phyloP scores from a whole-genome alignment of 2,888 invertebrate species.

The Lycocerus yunnanus region DNA sequence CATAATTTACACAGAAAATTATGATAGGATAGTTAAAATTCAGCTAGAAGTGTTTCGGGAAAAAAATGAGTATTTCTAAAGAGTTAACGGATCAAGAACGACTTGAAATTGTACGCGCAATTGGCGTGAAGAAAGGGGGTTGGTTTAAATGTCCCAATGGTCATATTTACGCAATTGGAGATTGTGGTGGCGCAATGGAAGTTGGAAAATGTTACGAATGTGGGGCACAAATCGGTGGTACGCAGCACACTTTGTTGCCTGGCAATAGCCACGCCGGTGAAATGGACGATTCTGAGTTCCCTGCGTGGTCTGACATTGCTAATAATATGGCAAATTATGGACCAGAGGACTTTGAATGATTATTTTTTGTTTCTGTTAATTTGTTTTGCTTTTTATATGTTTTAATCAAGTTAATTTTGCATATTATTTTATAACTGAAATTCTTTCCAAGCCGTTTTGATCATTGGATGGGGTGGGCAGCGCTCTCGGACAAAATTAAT shows the following conservation, averaged over 20 bases:
- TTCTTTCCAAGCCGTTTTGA: no score
- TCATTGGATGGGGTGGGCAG: no score
- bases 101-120: conserved; percentile 61
- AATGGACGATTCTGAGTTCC: conserved; percentile 39
- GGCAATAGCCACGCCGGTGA: conserved; percentile 56
- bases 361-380: no score
- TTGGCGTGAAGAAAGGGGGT: conserved; percentile 62
- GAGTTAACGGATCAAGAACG: conserved; percentile 57
- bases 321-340: conserved; percentile 56
- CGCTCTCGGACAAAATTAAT: no score
- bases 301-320: conserved; percentile 59
- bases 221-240: conserved; percentile 61
- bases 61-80: conserved; percentile 29
- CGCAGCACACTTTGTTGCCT: conserved; percentile 57
- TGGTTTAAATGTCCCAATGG: conserved; percentile 77
- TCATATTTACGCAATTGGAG: conserved; percentile 67
- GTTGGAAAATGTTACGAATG: conserved; percentile 63
- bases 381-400: no score
- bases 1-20: conserved; percentile 28
- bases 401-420: no score
- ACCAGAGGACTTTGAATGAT: neutral
- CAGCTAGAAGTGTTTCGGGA: conserved; percentile 26
- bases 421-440: no score
- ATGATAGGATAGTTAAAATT: conserved; percentile 31
- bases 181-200: conserved; percentile 69